These are phyloP conservation scores for Lithobates pipiens DNA, from an alignment of 2,797 vertebrate genomes.

Conservation along the genomic window DNA sequence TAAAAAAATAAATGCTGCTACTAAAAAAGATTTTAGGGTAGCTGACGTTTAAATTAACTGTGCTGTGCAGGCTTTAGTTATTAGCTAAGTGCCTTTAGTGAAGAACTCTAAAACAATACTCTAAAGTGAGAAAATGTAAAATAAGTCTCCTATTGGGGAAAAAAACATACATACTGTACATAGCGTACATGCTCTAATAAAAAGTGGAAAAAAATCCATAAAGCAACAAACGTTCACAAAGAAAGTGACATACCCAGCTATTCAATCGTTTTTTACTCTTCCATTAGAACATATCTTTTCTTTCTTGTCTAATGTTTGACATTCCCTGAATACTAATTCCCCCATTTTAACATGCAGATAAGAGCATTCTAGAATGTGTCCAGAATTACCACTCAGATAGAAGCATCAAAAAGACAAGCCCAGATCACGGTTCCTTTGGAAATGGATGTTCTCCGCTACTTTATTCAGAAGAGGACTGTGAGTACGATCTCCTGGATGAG, in stretches of 20 bases:
- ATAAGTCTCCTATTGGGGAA: neutral
- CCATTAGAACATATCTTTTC: neutral
- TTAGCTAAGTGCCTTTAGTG: neutral
- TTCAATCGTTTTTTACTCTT: neutral
- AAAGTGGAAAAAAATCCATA: too few relatives aligned
- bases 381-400: neutral
- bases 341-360: neutral
- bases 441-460: slow-evolving; percentile 1
- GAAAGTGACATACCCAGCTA: neutral
- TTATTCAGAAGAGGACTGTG: slow-evolving; percentile 23
- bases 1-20: too few relatives aligned
- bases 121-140: too few relatives aligned
- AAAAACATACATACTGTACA: too few relatives aligned
- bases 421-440: neutral
- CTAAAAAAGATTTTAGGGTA: too few relatives aligned
- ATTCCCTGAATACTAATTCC: neutral
- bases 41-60: too few relatives aligned
- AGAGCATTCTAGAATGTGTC: neutral
- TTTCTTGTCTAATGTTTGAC: neutral
- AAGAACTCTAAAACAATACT: neutral
- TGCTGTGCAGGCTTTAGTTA: too few relatives aligned
- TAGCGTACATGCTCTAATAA: too few relatives aligned
- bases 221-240: too few relatives aligned
- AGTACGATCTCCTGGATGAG: neutral
- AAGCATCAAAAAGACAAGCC: neutral